Base-by-base conservation (phyloP, 1,140 invertebrate genomes). In the Bombus ignitus region DNA sequence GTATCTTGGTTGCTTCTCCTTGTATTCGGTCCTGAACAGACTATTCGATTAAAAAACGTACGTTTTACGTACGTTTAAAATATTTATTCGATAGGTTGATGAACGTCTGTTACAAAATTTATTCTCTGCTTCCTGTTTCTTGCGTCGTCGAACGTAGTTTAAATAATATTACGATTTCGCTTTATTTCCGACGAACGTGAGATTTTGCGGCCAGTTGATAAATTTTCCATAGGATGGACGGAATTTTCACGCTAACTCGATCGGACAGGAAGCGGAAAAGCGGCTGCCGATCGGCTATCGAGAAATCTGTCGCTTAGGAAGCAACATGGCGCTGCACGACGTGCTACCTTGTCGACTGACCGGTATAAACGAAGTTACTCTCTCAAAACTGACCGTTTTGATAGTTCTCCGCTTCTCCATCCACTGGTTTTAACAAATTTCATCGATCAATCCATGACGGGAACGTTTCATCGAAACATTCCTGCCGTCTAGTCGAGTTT, bases 241-340 rank as follows among this genome's bases (percentile, higher is more conserved):
- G 37, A 70, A 70, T 70, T 87, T 76, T 66, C 75, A 57, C 73
- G 85, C 75, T 88, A 77, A 72, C 78, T 44, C n/a, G 57, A 47
- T n/a, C 39, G 39, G 77, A 44, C 57, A n/a, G 72, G 66, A 13
- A 72, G 65, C 76, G 59, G 84, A 74, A 77, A 81, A 88, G 57
- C 35, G 78, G 57, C 81, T 87, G 74, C 76, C 76, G 73, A 86
- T 86, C 77, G 53, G 53, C 37, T n/a, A 44, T 62, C 59, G 32
- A 66, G 22, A 66, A 68, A 65, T 15, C 35, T 76, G 35, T 76
- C 74, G 74, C 35, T 76, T 28, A 28, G 53, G 32, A 39, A 25
- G 35, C 74, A 39, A 76, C 74, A n/a, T 22, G 53, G 15, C 74
- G n/a, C 53, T 59, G 35, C 74, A 59, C 74, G 59, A 28, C 28